These are phyloP conservation scores for Oenanthe melanoleuca DNA, from an alignment of 2,113 vertebrate species.

Conservation along the genomic window DNA sequence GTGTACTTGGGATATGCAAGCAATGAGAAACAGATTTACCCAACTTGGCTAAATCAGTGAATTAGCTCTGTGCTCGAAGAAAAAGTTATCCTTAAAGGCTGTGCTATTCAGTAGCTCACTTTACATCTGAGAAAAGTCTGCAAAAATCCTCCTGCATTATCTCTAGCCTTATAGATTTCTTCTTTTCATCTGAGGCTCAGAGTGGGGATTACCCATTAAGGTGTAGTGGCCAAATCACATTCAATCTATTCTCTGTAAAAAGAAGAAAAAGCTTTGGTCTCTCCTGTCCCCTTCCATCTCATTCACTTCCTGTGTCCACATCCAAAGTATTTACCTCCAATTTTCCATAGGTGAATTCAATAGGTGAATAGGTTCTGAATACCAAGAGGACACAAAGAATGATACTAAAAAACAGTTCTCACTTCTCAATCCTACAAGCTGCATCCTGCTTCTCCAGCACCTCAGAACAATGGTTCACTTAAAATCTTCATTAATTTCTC, in stretches of 20 bases:
- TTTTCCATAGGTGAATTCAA: not conserved
- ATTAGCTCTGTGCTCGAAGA: slow-evolving; percentile 21
- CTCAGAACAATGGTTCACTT: not conserved
- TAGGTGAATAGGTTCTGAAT: not conserved
- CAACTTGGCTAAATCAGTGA: not conserved
- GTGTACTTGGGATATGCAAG: not conserved
- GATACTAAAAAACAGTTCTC: not conserved
- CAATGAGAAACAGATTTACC: not conserved
- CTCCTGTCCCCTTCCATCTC: not conserved
- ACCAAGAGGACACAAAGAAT: not conserved
- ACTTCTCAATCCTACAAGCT: not conserved
- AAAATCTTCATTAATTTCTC: not conserved
- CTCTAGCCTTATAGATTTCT: slow-evolving; percentile 23
- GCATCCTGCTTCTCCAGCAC: not conserved
- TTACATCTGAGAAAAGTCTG: slow-evolving; percentile 39
- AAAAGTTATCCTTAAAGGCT: slow-evolving; percentile 29
- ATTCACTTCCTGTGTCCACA: not conserved
- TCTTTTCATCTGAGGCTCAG: slow-evolving; percentile 35
- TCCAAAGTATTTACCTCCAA: not conserved
- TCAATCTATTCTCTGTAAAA: slow-evolving; percentile 1
- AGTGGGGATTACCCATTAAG: slow-evolving; percentile 49
- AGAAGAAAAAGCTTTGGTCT: slow-evolving; percentile 17
- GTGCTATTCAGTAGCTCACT: slow-evolving; percentile 8
- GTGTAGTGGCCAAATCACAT: slow-evolving; percentile 13
- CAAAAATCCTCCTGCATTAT: slow-evolving; percentile 51